phyloP scores from a whole-genome alignment of 2,888 invertebrate species.

The Anticlea derivata region DNA sequence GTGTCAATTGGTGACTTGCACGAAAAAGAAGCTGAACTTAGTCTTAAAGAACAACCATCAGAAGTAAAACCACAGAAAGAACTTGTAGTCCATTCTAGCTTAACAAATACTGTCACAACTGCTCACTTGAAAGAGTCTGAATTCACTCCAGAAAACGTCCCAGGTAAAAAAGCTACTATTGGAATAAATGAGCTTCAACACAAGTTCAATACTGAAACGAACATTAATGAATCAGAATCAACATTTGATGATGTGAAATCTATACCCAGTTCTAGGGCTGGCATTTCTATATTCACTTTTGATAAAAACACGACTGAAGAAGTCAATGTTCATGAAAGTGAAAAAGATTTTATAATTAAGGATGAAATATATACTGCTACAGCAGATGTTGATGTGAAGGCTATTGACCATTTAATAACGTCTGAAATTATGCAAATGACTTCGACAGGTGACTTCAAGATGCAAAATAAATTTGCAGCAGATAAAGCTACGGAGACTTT shows the following conservation, averaged over 20 bases:
- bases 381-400: constrained; percentile 84
- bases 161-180: constrained; percentile 83
- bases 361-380: constrained; percentile 75
- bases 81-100: constrained; percentile 71
- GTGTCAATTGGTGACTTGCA: constrained; percentile 82
- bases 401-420: constrained; percentile 84
- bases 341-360: constrained; percentile 80
- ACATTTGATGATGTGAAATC: constrained; percentile 70
- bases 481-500: constrained; percentile 71
- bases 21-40: constrained; percentile 86
- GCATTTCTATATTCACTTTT: constrained; percentile 77
- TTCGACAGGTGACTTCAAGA: constrained; percentile 75
- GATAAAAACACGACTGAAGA: constrained; percentile 84
- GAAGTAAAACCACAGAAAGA: constrained; percentile 62
- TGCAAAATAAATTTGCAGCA: constrained; percentile 73
- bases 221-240: constrained; percentile 84
- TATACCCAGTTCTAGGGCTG: constrained; percentile 69
- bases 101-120: constrained; percentile 85
- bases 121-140: constrained; percentile 86
- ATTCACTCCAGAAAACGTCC: constrained; percentile 70
- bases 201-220: constrained; percentile 82
- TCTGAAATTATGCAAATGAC: constrained; percentile 78
- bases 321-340: constrained; percentile 87
- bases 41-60: constrained; percentile 54
- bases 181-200: constrained; percentile 86